phyloP scores from a whole-genome alignment of 2,888 invertebrate species.

The Lycophotia porphyrea region DNA sequence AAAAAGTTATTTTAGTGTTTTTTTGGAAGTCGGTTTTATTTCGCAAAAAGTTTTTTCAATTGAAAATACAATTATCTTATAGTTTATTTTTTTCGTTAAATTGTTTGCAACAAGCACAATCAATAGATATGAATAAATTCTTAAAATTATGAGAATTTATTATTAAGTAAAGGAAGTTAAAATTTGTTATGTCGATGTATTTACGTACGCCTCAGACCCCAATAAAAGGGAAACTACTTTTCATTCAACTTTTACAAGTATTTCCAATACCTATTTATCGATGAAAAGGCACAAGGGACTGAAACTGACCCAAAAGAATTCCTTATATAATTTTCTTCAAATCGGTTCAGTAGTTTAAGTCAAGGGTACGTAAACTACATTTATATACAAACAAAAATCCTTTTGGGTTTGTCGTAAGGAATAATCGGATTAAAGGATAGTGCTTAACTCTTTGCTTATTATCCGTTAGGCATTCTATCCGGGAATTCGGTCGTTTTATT shows the following conservation, averaged over 20 bases:
- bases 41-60: no score
- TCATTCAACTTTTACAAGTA: slow-evolving; percentile 1
- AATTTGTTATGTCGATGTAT: no score
- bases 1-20: no score
- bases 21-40: no score
- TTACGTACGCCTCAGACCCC: background rate
- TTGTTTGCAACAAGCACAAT: no score
- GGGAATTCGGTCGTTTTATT: background rate
- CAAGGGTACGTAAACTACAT: slow-evolving; percentile 12
- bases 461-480: slow-evolving; percentile 21
- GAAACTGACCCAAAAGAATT: background rate
- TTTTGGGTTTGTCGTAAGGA: slow-evolving; percentile 38
- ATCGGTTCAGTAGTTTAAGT: slow-evolving; percentile 27
- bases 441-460: slow-evolving; percentile 15
- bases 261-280: slow-evolving; percentile 7
- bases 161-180: no score
- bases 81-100: no score
- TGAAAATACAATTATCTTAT: no score
- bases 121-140: no score
- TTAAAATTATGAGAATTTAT: no score
- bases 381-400: slow-evolving; percentile 40
- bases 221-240: background rate
- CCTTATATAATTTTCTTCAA: slow-evolving; percentile 6
- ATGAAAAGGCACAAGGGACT: background rate
- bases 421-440: slow-evolving; percentile 58